Percentiles rank a stretch among this genome's conserved stretches.
phyloP scores from a whole-genome alignment of 2,113 vertebrate genomes.

The Dendrocopos noguchii region DNA sequence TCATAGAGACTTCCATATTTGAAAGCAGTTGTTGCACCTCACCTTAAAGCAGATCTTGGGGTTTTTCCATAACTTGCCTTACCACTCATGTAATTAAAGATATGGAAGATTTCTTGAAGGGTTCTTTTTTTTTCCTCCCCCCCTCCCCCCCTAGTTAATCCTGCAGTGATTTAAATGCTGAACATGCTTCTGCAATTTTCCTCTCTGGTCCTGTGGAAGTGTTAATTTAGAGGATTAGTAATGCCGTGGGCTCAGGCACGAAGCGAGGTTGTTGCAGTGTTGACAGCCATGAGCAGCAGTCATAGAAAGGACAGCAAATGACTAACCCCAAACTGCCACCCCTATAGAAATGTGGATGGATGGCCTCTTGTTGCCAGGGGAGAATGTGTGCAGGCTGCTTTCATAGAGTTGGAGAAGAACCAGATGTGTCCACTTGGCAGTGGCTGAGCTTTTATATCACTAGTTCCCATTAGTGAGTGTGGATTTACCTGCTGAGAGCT shows the following conservation, averaged over 20 bases:
- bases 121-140: not conserved
- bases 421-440: not conserved
- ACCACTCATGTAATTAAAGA: not conserved
- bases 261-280: not conserved
- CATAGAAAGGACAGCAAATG: not conserved
- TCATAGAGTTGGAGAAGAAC: not conserved
- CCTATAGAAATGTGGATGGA: not conserved
- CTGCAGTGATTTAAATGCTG: not conserved
- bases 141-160: not conserved
- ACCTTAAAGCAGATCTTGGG: not conserved
- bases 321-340: not conserved
- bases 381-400: not conserved
- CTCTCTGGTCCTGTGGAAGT: not conserved
- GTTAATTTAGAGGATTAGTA: not conserved
- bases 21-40: not conserved
- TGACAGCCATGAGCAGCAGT: fast-evolving
- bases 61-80: not conserved
- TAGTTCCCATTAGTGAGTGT: fast-evolving
- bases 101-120: not conserved
- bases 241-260: not conserved
- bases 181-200: not conserved
- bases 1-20: not conserved
- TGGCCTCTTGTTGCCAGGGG: not conserved
- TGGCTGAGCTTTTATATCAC: not conserved
- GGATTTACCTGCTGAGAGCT: not conserved